phyloP scores from a whole-genome alignment of 1,140 invertebrate species.

The Drosophila lowei region DNA sequence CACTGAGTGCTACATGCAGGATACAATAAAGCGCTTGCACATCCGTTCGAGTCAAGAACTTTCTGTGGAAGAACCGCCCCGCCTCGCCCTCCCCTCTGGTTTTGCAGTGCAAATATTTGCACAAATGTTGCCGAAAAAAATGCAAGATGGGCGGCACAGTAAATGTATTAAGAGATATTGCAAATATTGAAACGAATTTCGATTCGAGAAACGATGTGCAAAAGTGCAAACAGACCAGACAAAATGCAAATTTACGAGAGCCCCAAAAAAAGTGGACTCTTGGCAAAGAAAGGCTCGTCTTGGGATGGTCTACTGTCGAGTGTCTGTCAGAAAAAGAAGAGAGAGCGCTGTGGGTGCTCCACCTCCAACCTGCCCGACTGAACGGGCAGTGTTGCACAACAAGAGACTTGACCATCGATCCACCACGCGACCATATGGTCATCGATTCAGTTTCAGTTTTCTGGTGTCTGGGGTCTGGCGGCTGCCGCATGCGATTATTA shows the following conservation, averaged over 20 bases:
- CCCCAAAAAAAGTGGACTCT: neutral
- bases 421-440: slow-evolving; percentile 63
- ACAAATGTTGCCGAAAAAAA: slow-evolving; percentile 50
- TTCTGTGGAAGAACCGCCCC: no score
- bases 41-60: no score
- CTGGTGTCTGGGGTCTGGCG: neutral
- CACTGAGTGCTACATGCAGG: no score
- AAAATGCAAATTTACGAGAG: slow-evolving; percentile 66
- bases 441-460: slow-evolving; percentile 5
- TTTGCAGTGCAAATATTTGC: slow-evolving; percentile 63
- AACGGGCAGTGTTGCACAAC: neutral
- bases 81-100: slow-evolving; percentile 7
- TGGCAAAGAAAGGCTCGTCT: slow-evolving; percentile 68
- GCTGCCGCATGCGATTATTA: slow-evolving; percentile 73
- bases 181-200: slow-evolving; percentile 64
- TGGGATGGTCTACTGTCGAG: neutral
- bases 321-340: no score
- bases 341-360: no score
- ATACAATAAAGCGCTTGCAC: no score
- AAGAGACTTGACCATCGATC: neutral
- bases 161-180: slow-evolving; percentile 28
- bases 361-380: no score
- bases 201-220: slow-evolving; percentile 28
- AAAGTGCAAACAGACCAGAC: slow-evolving; percentile 64
- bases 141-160: neutral